Conservation (phyloP, 2,113 vertebrate species). For the Nibea coibor region DNA sequence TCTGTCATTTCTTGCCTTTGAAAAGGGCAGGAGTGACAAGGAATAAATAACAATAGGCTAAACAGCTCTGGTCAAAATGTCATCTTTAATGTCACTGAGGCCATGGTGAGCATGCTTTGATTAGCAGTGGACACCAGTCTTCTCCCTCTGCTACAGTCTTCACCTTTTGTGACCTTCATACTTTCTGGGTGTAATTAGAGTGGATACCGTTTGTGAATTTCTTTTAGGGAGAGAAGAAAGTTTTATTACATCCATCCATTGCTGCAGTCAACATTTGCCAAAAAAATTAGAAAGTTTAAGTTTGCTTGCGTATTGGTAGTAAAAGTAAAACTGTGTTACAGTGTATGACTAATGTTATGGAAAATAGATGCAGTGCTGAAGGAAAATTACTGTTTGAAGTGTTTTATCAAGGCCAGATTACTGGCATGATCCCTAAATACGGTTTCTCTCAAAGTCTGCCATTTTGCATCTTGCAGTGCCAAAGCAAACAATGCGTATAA, state of each 20-base stretch:
- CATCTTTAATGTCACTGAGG: constrained; percentile 60
- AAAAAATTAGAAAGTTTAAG: neutral
- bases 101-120: constrained; percentile 29
- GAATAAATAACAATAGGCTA: constrained; percentile 47
- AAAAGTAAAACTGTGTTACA: constrained; percentile 29
- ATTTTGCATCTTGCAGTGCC: constrained; percentile 26
- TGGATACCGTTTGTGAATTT: neutral
- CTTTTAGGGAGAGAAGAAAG: neutral
- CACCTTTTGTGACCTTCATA: constrained; percentile 48
- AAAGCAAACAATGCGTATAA: constrained; percentile 35
- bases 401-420: constrained; percentile 59
- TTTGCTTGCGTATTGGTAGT: constrained; percentile 16
- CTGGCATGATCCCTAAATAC: constrained; percentile 22
- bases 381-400: constrained; percentile 41
- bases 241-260: neutral
- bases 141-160: constrained; percentile 9
- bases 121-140: constrained; percentile 18
- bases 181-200: constrained; percentile 18
- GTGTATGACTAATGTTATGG: constrained; percentile 34
- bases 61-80: constrained; percentile 70
- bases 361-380: constrained; percentile 7
- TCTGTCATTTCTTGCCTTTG: constrained; percentile 37
- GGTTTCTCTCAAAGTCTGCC: constrained; percentile 36
- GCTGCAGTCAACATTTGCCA: neutral
- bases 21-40: constrained; percentile 63